A percentile compares a stretch with the other conserved stretches of the same genome.
Evolutionary conservation across 2,113 vertebrate species (phyloP).

Genomic region (Eubucco bourcierii): DNA sequence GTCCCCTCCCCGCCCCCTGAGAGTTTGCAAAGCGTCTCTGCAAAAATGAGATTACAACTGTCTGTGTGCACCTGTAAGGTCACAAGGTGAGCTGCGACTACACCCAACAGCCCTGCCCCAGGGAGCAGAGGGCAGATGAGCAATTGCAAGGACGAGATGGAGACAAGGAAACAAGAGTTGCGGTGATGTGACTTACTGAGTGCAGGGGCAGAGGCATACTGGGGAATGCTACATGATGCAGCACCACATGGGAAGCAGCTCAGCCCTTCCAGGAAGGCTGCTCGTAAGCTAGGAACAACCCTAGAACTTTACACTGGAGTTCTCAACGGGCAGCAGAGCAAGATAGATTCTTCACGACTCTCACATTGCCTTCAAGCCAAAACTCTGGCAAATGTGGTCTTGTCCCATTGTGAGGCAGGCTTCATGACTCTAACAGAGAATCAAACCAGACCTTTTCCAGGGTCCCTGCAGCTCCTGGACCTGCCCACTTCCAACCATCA

Average conservation of each 20-base stretch:
- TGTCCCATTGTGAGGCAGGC: not conserved
- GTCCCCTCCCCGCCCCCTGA: not conserved
- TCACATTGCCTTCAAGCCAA: not conserved
- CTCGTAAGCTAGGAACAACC: not conserved
- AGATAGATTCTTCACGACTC: not conserved
- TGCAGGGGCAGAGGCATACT: accelerated
- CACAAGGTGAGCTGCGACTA: accelerated
- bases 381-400: not conserved
- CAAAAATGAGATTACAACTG: not conserved
- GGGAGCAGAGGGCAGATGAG: not conserved
- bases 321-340: not conserved
- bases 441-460: not conserved
- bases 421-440: not conserved
- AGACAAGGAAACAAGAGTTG: not conserved
- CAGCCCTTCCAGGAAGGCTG: not conserved
- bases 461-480: not conserved
- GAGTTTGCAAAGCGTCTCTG: not conserved
- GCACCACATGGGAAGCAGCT: not conserved
- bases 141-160: not conserved
- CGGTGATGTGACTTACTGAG: accelerated
- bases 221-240: not conserved
- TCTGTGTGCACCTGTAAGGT: not conserved
- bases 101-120: accelerated
- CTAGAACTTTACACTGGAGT: not conserved
- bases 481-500: not conserved